Evolutionary conservation across 2,113 vertebrate genomes (phyloP).

Genomic region (Psittacula cyanocephala): DNA sequence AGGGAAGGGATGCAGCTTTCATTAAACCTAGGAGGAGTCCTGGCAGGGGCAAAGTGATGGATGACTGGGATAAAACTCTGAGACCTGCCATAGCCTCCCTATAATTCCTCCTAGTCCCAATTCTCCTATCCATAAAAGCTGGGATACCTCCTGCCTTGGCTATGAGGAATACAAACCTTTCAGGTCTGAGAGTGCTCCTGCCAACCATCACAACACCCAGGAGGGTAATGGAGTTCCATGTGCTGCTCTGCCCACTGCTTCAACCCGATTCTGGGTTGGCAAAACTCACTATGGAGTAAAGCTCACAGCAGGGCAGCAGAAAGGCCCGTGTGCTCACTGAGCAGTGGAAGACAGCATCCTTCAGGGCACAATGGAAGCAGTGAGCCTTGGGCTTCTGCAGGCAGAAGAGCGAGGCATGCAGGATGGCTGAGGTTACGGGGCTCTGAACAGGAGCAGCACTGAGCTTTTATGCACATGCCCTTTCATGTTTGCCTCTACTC

Average conservation of each 20-base stretch:
- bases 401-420: not conserved
- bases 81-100: not conserved
- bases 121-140: not conserved
- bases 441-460: not conserved
- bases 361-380: not conserved
- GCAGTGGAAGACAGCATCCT: not conserved
- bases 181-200: not conserved
- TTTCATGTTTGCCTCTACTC: not conserved
- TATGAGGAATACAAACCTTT: not conserved
- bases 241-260: not conserved
- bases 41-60: not conserved
- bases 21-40: not conserved
- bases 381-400: not conserved
- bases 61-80: not conserved
- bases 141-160: not conserved
- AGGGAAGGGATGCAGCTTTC: not conserved
- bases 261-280: not conserved
- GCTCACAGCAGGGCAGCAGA: not conserved
- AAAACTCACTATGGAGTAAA: not conserved
- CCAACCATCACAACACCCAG: not conserved
- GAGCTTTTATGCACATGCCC: not conserved
- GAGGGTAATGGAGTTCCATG: accelerated
- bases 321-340: accelerated
- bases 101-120: not conserved
- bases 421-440: not conserved